A percentile compares a stretch with the other conserved stretches of the same genome.
Conservation (phyloP, 2,113 vertebrate species). For the Fulmarus glacialis region DNA sequence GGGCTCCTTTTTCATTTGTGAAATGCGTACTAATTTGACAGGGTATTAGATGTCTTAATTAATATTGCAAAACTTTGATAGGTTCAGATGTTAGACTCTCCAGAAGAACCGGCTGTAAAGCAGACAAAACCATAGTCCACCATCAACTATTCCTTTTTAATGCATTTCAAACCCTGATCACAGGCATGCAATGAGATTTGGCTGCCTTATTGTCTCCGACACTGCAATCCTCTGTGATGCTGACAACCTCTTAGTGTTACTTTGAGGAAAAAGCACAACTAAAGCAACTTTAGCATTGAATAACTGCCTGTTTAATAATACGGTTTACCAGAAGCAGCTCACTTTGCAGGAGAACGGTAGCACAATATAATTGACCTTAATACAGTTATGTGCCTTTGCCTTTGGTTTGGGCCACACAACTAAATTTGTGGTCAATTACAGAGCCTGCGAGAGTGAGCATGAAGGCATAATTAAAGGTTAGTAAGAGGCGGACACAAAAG, state of each 20-base stretch:
- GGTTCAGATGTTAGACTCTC: not conserved
- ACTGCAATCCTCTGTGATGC: not conserved
- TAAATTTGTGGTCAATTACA: conserved; percentile 56
- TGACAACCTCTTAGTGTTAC: not conserved
- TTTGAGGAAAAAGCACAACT: not conserved
- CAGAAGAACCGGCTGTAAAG: not conserved
- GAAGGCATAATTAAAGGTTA: conserved; percentile 51
- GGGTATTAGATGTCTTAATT: conserved; percentile 23
- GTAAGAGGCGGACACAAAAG: conserved; percentile 7
- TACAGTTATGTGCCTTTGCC: not conserved
- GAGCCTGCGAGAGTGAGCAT: not conserved
- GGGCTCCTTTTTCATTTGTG: not conserved
- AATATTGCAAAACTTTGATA: not conserved
- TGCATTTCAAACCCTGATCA: not conserved
- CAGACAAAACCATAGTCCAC: not conserved
- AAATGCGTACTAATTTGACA: not conserved
- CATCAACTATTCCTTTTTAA: not conserved
- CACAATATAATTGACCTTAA: conserved; percentile 16
- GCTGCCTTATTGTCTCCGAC: not conserved
- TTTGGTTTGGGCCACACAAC: conserved; percentile 16
- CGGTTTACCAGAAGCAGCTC: not conserved
- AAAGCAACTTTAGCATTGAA: not conserved
- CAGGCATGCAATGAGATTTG: not conserved
- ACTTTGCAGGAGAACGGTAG: conserved; percentile 23
- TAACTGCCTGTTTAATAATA: not conserved